phyloP scores from a whole-genome alignment of 2,888 invertebrate genomes.

The Rhabditoides inermis region DNA sequence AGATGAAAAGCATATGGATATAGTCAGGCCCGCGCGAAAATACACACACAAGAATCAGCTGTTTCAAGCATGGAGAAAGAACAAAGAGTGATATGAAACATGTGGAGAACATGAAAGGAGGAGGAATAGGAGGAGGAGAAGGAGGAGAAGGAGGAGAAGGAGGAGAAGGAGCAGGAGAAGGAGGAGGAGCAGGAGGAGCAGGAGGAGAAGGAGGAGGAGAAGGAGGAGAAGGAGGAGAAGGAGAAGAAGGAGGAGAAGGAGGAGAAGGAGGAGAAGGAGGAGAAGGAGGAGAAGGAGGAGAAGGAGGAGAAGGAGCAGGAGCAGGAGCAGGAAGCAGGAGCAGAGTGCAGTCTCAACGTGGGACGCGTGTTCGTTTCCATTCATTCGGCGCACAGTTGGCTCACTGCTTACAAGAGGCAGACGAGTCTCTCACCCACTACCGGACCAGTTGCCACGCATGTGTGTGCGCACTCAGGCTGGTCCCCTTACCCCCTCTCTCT shows the following conservation, averaged over 20 bases:
- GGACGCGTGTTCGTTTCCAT: too few relatives aligned
- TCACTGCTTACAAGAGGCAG: too few relatives aligned
- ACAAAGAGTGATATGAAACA: slow-evolving; percentile 7
- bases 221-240: background rate
- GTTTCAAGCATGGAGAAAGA: background rate
- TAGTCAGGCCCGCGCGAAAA: too few relatives aligned
- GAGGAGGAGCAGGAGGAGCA: slow-evolving; percentile 6
- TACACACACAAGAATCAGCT: background rate
- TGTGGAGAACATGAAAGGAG: slow-evolving; percentile 6
- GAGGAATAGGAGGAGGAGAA: background rate
- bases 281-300: background rate
- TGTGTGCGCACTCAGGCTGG: too few relatives aligned
- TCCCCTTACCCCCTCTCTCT: too few relatives aligned
- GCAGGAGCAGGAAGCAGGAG: background rate
- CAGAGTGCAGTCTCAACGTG: too few relatives aligned
- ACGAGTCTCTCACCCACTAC: too few relatives aligned
- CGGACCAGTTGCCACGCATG: too few relatives aligned
- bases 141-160: background rate
- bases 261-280: background rate
- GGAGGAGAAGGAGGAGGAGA: slow-evolving; percentile 10
- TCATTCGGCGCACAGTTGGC: too few relatives aligned
- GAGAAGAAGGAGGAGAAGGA: background rate
- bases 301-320: background rate
- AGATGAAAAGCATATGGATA: too few relatives aligned
- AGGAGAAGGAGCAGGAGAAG: slow-evolving; percentile 5